Base-by-base conservation (phyloP, 1,140 invertebrate genomes). In the Platorchestia sp. region DNA sequence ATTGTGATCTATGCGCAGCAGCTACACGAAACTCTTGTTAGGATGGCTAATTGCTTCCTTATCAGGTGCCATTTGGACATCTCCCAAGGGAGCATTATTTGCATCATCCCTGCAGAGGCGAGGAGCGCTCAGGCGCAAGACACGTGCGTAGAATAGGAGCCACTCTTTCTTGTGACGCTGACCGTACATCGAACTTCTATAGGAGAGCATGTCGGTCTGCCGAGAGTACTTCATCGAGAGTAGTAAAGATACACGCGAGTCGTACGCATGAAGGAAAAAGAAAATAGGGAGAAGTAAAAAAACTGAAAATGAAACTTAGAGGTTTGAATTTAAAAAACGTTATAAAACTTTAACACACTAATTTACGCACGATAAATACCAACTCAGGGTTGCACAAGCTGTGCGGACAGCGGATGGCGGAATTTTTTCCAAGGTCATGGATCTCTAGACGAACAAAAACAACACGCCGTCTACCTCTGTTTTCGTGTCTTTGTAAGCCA, bases 51-150 rank as follows among this genome's bases (percentile, higher is more conserved):
- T 75, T 75, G 59, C 59, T 75, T 75, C 59, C 59, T 75, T 75
- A 75, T 75, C 59, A 75, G 59, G 59, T 75, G 59, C 59, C 59
- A 75, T 75, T 75, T 75, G 59, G 59, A 75, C 59, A 75, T 75
- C 14, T 75, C 59, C 59, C 59, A 27, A 75, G 59, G 59, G 59
- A 75, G 59, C 59, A 75, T 75, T 19, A 75, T 75, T 75, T 75
- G 59, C 59, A 75, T 36, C 59, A 75, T 75, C 59, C 27, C 59
- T 75, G 47, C 47, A 75, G 59, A 75, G 59, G 59, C 59, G 59
- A 75, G 59, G 27, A 75, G 59, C 10, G 59, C 27, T 75, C 59
- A 75, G 59, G 59, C 59, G 59, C 59, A 22, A 75, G 59, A 27
- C 59, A 75, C 59, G 59, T 75, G 59, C 36, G 27, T 75, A 75